These are phyloP conservation scores for Guaruba guarouba DNA, from an alignment of 2,113 vertebrate species.

Conservation along the genomic window DNA sequence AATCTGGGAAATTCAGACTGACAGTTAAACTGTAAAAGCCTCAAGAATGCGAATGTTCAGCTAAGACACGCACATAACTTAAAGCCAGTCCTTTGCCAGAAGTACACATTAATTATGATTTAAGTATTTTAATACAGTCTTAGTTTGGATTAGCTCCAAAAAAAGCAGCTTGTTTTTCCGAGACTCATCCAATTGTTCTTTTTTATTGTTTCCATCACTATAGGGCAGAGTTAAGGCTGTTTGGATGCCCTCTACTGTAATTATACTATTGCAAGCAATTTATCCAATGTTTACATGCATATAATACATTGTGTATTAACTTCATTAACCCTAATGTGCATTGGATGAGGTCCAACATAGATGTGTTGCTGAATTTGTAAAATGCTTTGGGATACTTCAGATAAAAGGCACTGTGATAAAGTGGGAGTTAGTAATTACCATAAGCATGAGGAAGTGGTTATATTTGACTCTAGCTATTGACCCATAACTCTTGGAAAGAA, in stretches of 20 bases:
- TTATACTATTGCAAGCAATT: conserved; percentile 50
- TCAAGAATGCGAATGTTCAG: not conserved
- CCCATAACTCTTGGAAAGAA: conserved; percentile 54
- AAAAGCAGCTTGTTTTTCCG: not conserved
- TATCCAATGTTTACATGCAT: conserved; percentile 51
- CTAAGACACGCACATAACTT: not conserved
- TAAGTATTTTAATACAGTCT: not conserved
- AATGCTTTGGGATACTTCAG: conserved; percentile 57
- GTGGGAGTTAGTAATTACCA: conserved; percentile 36
- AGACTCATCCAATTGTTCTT: not conserved
- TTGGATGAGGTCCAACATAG: conserved; percentile 41
- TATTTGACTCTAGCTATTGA: conserved; percentile 55
- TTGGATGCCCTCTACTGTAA: conserved; percentile 31
- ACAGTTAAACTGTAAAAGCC: not conserved
- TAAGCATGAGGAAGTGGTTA: conserved; percentile 34
- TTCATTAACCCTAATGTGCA: conserved; percentile 19
- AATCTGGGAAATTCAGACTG: not conserved
- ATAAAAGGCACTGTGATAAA: conserved; percentile 66
- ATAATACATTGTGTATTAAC: conserved; percentile 57
- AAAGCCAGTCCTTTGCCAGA: not conserved
- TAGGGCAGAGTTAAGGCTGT: conserved; percentile 33
- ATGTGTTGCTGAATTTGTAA: conserved; percentile 49
- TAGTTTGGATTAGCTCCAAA: not conserved
- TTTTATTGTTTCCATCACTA: conserved; percentile 2
- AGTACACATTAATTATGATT: not conserved